Evolutionary conservation across 2,797 vertebrate species (phyloP).

Genomic region (Lepilemur ruficaudatus): DNA sequence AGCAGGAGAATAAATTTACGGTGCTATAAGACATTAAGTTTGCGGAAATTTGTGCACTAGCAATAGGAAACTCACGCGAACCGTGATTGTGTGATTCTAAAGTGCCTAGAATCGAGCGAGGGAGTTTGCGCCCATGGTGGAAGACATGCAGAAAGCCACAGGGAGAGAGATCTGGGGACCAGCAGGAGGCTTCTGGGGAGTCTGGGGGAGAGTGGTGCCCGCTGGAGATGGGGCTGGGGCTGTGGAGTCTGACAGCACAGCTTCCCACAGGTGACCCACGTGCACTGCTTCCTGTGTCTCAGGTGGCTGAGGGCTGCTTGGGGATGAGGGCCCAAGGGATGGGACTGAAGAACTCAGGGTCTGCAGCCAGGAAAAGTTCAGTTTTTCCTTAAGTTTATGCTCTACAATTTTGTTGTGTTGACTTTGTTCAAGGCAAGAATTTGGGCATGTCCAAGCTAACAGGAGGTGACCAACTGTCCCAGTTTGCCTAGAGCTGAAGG

Average conservation of each 20-base stretch:
- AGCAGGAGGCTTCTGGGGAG: background rate
- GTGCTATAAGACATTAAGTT: background rate
- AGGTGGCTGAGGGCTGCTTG: background rate
- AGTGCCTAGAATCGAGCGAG: background rate
- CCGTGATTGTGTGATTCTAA: background rate
- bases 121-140: background rate
- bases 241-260: background rate
- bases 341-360: background rate
- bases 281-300: background rate
- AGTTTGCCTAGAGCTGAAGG: background rate
- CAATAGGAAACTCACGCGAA: background rate
- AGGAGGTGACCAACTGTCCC: background rate
- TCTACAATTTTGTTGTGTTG: background rate
- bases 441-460: background rate
- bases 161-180: background rate
- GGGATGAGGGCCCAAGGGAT: background rate
- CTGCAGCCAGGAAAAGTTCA: background rate
- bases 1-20: background rate
- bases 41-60: background rate
- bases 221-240: background rate
- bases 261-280: background rate
- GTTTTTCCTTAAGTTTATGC: background rate
- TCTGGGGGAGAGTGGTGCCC: background rate
- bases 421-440: background rate
- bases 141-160: background rate